Evolutionary conservation across 2,888 invertebrate species (phyloP).

Genomic region (Amitus sp.): DNA sequence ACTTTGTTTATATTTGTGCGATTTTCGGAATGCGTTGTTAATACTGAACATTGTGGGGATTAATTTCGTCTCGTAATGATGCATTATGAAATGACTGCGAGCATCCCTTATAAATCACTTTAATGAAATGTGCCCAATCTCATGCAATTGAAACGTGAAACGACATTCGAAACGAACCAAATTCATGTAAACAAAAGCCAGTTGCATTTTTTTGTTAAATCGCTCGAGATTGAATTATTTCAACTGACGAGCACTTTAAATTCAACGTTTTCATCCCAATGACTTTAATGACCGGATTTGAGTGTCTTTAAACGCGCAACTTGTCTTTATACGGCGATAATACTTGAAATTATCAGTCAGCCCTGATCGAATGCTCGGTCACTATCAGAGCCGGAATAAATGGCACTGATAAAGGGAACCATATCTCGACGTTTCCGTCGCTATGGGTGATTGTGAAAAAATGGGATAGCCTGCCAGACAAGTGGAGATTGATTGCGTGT

Average conservation of each 20-base stretch:
- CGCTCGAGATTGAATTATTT: no score
- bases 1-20: not conserved
- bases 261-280: not conserved
- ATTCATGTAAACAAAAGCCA: no score
- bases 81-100: no score
- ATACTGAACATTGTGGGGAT: no score
- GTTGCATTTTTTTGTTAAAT: no score
- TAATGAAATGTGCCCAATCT: no score
- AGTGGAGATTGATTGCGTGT: not conserved
- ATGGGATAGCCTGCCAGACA: not conserved
- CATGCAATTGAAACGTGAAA: no score
- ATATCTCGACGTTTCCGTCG: not conserved
- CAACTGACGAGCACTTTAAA: no score
- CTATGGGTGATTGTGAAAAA: conserved; percentile 1
- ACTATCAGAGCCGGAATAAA: not conserved
- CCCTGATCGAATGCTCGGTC: not conserved
- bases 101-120: no score
- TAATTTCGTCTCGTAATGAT: no score
- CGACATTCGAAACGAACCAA: no score
- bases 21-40: not conserved
- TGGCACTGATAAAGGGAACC: not conserved
- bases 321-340: not conserved
- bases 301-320: not conserved
- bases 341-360: conserved; percentile 1
- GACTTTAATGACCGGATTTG: not conserved